Conservation (phyloP, 2,888 invertebrate genomes). For the Plebejus argus region DNA sequence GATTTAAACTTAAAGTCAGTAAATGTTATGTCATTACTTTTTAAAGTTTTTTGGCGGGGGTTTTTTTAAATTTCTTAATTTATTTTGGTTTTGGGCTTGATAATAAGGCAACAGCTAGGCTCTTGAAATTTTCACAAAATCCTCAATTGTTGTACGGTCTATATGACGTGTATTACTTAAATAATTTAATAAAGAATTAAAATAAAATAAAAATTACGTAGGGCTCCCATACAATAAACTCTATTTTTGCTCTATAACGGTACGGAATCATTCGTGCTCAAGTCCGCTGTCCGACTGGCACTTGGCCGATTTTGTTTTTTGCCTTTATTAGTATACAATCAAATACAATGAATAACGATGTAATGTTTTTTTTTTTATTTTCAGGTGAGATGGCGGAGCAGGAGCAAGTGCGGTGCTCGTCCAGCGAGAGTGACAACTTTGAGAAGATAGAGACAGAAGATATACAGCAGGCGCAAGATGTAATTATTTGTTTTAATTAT, state of each 20-base stretch:
- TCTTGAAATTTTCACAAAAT: too few species aligned
- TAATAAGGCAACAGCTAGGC: too few species aligned
- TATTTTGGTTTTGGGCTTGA: too few species aligned
- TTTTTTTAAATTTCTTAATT: too few species aligned
- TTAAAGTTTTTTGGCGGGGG: too few species aligned
- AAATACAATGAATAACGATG: background rate
- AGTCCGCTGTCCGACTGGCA: too few species aligned
- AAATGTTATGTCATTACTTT: too few species aligned
- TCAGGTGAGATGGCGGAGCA: constrained; percentile 58
- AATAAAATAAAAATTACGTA: too few species aligned
- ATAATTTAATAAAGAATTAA: too few species aligned
- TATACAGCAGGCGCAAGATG: constrained; percentile 50
- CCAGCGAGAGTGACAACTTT: constrained; percentile 74
- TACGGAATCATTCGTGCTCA: background rate
- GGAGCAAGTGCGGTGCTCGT: constrained; percentile 64
- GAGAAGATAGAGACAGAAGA: constrained; percentile 73
- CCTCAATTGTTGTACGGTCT: too few species aligned
- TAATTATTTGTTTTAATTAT: constrained; percentile 44
- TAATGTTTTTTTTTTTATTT: constrained; percentile 40
- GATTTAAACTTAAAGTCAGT: too few species aligned
- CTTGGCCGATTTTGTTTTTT: constrained; percentile 10
- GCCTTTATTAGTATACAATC: background rate
- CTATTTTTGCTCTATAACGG: background rate
- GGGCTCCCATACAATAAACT: background rate
- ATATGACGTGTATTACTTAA: too few species aligned